Base-by-base conservation (phyloP, 2,797 vertebrate species). In the Odontamblyopus rebecca region DNA sequence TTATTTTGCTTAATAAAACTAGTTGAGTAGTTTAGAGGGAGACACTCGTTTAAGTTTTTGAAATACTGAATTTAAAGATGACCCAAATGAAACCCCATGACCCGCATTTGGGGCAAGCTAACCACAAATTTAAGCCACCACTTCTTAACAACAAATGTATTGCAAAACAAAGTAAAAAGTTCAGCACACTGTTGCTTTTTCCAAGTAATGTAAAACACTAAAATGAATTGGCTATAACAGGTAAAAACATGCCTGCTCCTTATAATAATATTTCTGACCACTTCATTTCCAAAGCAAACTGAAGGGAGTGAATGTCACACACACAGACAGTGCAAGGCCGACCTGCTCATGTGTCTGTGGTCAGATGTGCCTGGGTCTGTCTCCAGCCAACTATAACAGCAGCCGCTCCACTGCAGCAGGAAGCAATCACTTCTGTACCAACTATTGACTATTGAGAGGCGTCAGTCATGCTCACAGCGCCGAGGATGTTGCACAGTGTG, bases 371-470 rank as follows among this genome's bases (percentile, higher is more conserved):
- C 68, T 61, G 3, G 53, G 51, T 70, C 68, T 71, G 76, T 61
- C 44, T 41, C 54, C 15, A 9, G 71, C 66, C 67, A 67, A 57
- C 35, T 15, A 41, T 61, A 78, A 75, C 15, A 11, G 61, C 30
- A 29, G 76, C 51, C 75, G 67, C 71, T 82, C 60, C 71, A 68
- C 4, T 66, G 68, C 32, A 82, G 86, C 85, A 90, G 90, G 87
- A 92, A 90, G 82, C 73, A 86, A 88, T 89, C 85, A 85, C 84
- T 87, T 89, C 78, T 87, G 70, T 69, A 80, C 75, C 74, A 71
- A 78, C 44, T 48, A 48, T 48, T 44, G n/a, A 75, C 63, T 57
- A 65, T 73, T 64, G 66, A 73, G 76, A 81, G 64, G 68, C 23
- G 27, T 78, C 78, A 72, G 78, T 80, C 80, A 71, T 66, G 79